phyloP scores from a whole-genome alignment of 2,888 invertebrate species.

The Tenthredo scrophulariae region DNA sequence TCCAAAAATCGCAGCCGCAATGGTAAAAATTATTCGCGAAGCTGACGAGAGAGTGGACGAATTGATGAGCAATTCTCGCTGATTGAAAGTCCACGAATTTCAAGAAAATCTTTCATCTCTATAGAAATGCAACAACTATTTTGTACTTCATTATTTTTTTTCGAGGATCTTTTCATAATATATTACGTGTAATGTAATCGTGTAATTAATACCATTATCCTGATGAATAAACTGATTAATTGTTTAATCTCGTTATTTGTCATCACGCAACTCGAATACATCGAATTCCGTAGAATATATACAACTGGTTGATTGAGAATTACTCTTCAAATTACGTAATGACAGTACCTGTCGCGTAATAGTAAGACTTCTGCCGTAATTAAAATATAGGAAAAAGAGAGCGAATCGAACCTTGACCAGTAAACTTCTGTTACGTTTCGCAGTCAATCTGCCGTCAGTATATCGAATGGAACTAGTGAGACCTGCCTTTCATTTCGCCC shows the following conservation, averaged over 20 bases:
- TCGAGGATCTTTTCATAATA: not conserved
- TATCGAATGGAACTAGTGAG: not conserved
- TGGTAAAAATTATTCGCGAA: slow-evolving; percentile 79
- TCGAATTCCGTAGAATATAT: not conserved
- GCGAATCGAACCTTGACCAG: slow-evolving; percentile 20
- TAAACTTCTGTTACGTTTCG: slow-evolving; percentile 2
- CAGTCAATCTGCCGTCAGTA: slow-evolving; percentile 12
- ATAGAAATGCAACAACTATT: not conserved
- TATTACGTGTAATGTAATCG: no score
- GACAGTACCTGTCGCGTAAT: slow-evolving; percentile 4
- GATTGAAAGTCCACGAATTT: not conserved
- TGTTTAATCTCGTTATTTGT: not conserved
- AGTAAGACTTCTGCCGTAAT: not conserved
- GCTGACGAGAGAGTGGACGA: slow-evolving; percentile 76
- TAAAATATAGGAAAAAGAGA: not conserved
- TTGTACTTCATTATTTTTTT: not conserved
- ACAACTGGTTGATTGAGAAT: not conserved
- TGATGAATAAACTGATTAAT: not conserved
- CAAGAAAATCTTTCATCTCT: not conserved
- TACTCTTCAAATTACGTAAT: not conserved
- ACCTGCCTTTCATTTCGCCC: not conserved
- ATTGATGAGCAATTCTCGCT: slow-evolving; percentile 1
- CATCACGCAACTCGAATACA: not conserved
- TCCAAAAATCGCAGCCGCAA: slow-evolving; percentile 79
- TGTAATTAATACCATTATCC: not conserved